A percentile compares a stretch with the other conserved stretches of the same genome.
phyloP scores from a whole-genome alignment of 2,113 vertebrate species.

The Tragelaphus imberbis region DNA sequence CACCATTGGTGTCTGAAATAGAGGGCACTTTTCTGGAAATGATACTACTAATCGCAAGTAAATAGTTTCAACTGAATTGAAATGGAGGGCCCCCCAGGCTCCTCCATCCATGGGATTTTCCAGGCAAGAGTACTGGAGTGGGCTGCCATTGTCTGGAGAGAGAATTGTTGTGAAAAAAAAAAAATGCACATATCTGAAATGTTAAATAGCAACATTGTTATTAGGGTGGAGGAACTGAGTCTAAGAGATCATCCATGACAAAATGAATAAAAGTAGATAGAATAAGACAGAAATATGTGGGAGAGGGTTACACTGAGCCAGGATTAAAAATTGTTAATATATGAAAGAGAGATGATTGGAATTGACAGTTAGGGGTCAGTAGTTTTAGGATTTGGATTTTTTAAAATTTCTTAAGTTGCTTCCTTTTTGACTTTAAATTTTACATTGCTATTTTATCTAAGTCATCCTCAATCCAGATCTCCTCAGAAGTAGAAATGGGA shows the following conservation, averaged over 20 bases:
- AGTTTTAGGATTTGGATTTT: neutral
- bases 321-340: neutral
- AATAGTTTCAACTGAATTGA: neutral
- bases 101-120: too few species aligned
- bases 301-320: neutral
- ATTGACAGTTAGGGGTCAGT: neutral
- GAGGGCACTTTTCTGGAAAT: neutral
- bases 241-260: neutral
- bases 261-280: neutral
- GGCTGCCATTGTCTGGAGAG: too few species aligned
- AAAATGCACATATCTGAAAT: rapidly evolving
- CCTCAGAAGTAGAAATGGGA: neutral
- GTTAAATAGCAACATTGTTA: neutral
- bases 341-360: neutral
- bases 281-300: neutral
- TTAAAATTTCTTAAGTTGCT: neutral
- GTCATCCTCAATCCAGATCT: neutral
- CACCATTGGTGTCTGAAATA: neutral
- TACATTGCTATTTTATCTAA: neutral
- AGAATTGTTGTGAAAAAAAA: neutral
- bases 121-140: too few species aligned
- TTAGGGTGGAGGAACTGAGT: neutral
- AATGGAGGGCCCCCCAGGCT: too few species aligned
- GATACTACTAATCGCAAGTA: neutral
- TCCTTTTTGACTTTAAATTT: neutral